Evolutionary conservation across 2,113 vertebrate species (phyloP), one percentile per base, ranked within the genome.

Genomic region (Pipa parva): DNA sequence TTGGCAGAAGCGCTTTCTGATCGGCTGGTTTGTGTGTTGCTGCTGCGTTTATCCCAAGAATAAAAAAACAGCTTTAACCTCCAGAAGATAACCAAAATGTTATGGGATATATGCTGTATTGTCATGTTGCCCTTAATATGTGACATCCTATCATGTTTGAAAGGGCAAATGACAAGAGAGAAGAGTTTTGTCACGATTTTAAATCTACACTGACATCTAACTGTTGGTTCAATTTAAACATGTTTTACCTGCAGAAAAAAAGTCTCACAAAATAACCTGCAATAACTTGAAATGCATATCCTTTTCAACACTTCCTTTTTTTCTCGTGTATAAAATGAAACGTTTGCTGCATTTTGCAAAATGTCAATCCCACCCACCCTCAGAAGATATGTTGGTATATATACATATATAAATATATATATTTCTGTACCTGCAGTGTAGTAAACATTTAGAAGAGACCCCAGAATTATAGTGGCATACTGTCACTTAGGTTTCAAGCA

Each of bases 81-180:
- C 86, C 89, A 87, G 87, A 90, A 87, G 87, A 90, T 89, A 90
- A 90, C 88, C 89, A 91, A 91, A 92, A 91, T 85, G 80, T 81
- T 77, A 81, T 60, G 86, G 87, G 85, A 90, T 90, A 88, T 88
- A 86, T 89, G 89, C 86, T 89, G 81, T 89, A 73, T 85, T 88
- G 85, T 86, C 85, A 86, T 84, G 82, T 83, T 87, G 87, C 84
- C 88, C 89, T 86, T 85, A 82, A 80, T 80, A 76, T 78, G 75
- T 82, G 84, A 81, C 86, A 87, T 79, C 80, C 39, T 87, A 87
- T 64, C 85, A 87, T 52, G 26, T 87, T 80, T 89, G 78, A 79
- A 63, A 71, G 85, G 87, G 88, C 88, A 84, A 68, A 82, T 87
- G 83, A 84, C 80, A 85, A 83, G 83, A 87, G 82, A 81, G 83